Percentiles rank a stretch among this genome's conserved stretches.
Conservation (phyloP, 2,113 vertebrate genomes). For the Rhinichthys klamathensis region DNA sequence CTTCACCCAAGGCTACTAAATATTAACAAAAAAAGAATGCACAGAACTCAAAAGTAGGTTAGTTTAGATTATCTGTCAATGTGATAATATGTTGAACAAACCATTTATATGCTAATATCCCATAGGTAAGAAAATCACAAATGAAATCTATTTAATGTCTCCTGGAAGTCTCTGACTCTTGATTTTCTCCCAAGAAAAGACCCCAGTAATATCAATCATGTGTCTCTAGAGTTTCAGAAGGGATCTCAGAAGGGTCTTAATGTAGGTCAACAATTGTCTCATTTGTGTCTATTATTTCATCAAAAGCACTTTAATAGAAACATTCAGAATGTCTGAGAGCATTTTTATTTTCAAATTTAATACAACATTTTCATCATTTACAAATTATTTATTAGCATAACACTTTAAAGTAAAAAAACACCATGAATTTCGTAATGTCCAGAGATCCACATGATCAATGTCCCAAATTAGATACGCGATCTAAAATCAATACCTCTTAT, state of each 20-base stretch:
- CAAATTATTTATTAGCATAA: background rate
- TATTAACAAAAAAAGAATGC: background rate
- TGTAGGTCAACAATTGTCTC: background rate
- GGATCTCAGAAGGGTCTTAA: background rate
- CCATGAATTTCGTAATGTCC: background rate
- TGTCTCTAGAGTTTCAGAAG: background rate
- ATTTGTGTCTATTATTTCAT: background rate
- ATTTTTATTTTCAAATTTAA: background rate
- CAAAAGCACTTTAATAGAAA: background rate
- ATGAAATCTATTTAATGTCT: background rate
- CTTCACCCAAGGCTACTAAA: conserved; percentile 16
- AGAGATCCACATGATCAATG: background rate
- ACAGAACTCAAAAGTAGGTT: background rate
- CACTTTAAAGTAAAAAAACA: background rate
- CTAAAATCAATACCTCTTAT: background rate
- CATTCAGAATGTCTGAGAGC: background rate
- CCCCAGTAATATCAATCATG: background rate
- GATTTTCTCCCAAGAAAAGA: background rate
- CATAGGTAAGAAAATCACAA: background rate
- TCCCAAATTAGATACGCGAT: background rate
- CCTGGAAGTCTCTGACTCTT: background rate
- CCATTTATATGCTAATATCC: background rate
- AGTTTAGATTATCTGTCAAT: background rate
- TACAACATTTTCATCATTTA: background rate
- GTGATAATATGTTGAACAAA: background rate